phyloP scores from a whole-genome alignment of 2,113 vertebrate genomes.

The Mustela nigripes region DNA sequence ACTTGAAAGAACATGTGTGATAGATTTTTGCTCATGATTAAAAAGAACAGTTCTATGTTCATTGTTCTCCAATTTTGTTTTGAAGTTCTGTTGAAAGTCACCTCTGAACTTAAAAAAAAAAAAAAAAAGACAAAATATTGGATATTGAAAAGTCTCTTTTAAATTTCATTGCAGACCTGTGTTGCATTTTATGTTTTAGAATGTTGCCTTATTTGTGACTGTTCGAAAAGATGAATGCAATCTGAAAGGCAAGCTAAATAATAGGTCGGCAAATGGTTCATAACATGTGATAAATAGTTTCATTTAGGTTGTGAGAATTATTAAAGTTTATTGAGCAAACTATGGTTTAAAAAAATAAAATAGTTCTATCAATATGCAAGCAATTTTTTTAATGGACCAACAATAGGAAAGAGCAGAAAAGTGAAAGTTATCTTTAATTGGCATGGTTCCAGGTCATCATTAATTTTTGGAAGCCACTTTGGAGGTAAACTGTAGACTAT shows the following conservation, averaged over 20 bases:
- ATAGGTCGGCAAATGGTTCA: background rate
- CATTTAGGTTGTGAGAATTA: background rate
- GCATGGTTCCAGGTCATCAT: background rate
- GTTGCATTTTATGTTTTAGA: slow-evolving; percentile 78
- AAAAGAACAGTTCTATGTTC: slow-evolving; percentile 90
- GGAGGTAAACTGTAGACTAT: background rate
- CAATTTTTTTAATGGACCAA: background rate
- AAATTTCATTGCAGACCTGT: slow-evolving; percentile 83
- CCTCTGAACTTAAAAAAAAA: slow-evolving; percentile 85
- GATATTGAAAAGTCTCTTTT: slow-evolving; percentile 77
- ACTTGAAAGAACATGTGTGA: slow-evolving; percentile 92
- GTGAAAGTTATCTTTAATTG: background rate
- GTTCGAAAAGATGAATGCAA: background rate
- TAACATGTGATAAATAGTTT: slow-evolving; percentile 34
- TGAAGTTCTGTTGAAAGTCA: slow-evolving; percentile 90
- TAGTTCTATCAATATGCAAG: background rate
- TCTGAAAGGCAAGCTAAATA: background rate
- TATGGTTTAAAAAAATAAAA: background rate
- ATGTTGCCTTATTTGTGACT: slow-evolving; percentile 74
- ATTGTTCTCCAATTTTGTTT: slow-evolving; percentile 89
- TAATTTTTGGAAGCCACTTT: background rate
- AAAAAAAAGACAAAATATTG: slow-evolving; percentile 78
- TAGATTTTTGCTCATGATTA: slow-evolving; percentile 92
- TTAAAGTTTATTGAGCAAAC: background rate
- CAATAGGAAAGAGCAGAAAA: background rate